These are phyloP conservation scores for Xylophagus ater DNA, from an alignment of 2,888 invertebrate genomes.

Conservation along the genomic window DNA sequence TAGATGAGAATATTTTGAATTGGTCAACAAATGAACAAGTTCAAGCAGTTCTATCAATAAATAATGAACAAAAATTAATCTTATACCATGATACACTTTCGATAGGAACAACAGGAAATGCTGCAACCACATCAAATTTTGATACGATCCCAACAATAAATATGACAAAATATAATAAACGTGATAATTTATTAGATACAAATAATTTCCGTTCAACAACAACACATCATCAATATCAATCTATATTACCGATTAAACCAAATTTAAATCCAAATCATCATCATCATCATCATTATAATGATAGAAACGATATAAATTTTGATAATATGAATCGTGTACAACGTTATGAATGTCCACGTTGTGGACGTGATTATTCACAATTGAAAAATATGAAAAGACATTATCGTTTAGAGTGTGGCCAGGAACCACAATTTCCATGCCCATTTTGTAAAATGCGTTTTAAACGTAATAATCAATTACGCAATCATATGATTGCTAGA, in stretches of 20 bases:
- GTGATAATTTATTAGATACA: background rate
- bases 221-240: conserved; percentile 8
- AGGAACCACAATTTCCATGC: conserved; percentile 58
- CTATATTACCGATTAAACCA: conserved; percentile 8
- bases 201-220: background rate
- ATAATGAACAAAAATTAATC: conserved; percentile 11
- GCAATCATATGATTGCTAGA: conserved; percentile 18
- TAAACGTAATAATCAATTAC: conserved; percentile 22
- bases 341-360: conserved; percentile 35
- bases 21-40: conserved; percentile 12
- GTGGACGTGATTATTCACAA: conserved; percentile 42
- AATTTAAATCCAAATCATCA: background rate
- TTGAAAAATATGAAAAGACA: conserved; percentile 39
- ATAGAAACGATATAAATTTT: conserved; percentile 1
- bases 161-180: background rate
- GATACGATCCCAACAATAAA: background rate
- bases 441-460: conserved; percentile 43
- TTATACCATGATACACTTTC: conserved; percentile 6
- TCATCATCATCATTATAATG: too few species aligned
- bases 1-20: conserved; percentile 14
- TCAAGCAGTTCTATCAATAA: conserved; percentile 9
- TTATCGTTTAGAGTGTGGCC: conserved; percentile 50
- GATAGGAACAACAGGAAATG: background rate
- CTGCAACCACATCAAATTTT: conserved; percentile 9
- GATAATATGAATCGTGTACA: conserved; percentile 3